A percentile compares a stretch with the other conserved stretches of the same genome.
Conservation (phyloP, 2,797 vertebrate genomes). For the Australoheros facetus region DNA sequence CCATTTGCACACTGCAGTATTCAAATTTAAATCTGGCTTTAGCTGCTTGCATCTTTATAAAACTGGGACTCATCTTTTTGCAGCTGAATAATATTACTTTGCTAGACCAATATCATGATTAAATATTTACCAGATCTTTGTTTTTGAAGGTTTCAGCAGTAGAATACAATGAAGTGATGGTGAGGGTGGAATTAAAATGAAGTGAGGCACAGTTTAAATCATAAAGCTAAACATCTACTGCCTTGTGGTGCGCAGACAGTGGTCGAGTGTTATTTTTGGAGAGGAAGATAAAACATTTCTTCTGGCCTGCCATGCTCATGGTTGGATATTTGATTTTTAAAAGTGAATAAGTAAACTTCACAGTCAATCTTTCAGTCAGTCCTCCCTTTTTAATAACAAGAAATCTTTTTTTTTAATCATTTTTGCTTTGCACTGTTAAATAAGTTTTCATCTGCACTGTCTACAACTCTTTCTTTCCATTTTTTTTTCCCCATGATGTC, state of each 20-base stretch:
- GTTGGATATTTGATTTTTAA: constrained; percentile 23
- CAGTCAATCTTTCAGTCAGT: constrained; percentile 13
- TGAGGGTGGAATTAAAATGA: constrained; percentile 17
- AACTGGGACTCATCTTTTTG: constrained; percentile 34
- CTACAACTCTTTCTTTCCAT: not conserved
- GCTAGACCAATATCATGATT: not conserved
- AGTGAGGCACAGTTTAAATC: constrained; percentile 15
- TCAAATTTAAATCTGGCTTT: constrained; percentile 26
- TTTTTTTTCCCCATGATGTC: not conserved
- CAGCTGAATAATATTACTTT: not conserved
- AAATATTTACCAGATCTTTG: not conserved
- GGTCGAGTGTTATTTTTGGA: constrained; percentile 56
- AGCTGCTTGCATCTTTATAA: constrained; percentile 4
- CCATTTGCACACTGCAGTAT: constrained; percentile 22
- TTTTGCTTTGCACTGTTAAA: not conserved
- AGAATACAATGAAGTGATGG: not conserved
- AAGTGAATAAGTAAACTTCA: constrained; percentile 41
- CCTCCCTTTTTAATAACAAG: not conserved
- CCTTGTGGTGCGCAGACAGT: constrained; percentile 24
- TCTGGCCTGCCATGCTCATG: constrained; percentile 28
- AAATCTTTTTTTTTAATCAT: not conserved
- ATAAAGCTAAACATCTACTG: constrained; percentile 16
- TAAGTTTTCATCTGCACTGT: not conserved
- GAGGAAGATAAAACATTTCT: constrained; percentile 43
- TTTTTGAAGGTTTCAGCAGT: not conserved